These are phyloP conservation scores for Phyllostomus discolor DNA, from an alignment of 2,113 vertebrate genomes.

Conservation along the genomic window DNA sequence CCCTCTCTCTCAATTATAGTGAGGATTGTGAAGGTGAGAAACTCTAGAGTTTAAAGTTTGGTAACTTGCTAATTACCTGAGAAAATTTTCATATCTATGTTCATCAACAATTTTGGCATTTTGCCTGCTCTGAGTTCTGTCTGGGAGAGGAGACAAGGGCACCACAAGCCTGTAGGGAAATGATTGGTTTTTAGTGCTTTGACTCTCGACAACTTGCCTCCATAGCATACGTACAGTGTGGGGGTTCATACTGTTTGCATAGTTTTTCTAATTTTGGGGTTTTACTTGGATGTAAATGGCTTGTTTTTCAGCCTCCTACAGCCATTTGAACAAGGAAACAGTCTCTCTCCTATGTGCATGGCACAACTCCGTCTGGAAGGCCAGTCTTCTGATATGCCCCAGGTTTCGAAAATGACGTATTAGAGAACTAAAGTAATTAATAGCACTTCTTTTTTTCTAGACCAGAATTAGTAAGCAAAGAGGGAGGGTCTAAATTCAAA, in stretches of 20 bases:
- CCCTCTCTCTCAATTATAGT: not conserved
- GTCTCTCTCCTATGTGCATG: not conserved
- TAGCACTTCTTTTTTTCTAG: not conserved
- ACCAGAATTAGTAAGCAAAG: not conserved
- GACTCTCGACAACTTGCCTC: not conserved
- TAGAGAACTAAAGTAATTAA: not conserved
- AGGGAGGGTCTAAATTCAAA: not conserved
- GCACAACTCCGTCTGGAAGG: not conserved
- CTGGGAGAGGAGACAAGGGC: not conserved
- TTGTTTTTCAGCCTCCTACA: not conserved
- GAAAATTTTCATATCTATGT: not conserved
- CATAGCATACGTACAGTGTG: not conserved
- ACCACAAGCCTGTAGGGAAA: not conserved
- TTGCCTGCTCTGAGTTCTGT: not conserved
- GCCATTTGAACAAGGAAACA: not conserved
- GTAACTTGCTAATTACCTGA: not conserved
- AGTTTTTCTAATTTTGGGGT: not conserved
- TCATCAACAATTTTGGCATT: not conserved
- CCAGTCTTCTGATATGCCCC: not conserved
- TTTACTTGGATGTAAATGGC: not conserved
- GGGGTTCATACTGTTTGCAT: not conserved
- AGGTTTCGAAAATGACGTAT: not conserved
- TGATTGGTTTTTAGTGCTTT: not conserved
- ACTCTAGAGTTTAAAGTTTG: not conserved
- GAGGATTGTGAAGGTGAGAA: not conserved